A percentile compares a stretch with the other conserved stretches of the same genome.
Evolutionary conservation across 2,113 vertebrate species (phyloP).

Genomic region (Panthera leo): DNA sequence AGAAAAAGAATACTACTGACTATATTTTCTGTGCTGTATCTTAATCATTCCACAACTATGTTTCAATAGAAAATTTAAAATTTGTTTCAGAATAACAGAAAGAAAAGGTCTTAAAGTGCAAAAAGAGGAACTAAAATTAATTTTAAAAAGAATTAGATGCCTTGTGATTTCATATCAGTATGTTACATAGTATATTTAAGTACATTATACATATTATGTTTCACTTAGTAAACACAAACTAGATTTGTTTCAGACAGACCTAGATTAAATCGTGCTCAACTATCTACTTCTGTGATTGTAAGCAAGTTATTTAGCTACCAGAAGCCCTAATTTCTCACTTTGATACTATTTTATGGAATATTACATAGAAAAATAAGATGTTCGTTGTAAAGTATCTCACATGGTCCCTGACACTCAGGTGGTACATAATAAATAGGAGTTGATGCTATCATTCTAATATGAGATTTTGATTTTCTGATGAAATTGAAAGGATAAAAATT

Average conservation of each 20-base stretch:
- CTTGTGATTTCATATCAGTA: not conserved
- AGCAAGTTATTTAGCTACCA: not conserved
- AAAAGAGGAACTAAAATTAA: not conserved
- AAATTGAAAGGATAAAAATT: not conserved
- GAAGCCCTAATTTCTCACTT: not conserved
- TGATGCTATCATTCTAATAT: not conserved
- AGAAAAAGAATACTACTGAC: not conserved
- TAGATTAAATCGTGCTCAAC: not conserved
- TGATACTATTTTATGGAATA: not conserved
- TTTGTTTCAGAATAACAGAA: not conserved
- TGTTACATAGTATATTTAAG: not conserved
- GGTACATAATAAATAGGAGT: not conserved
- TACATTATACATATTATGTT: not conserved
- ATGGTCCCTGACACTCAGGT: not conserved
- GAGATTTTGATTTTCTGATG: not conserved
- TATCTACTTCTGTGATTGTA: not conserved
- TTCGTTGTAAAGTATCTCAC: not conserved
- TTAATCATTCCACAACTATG: not conserved
- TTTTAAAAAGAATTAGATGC: not conserved
- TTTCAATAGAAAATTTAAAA: not conserved
- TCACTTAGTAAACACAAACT: not conserved
- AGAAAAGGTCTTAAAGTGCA: not conserved
- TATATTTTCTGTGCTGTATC: not conserved
- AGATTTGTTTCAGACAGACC: not conserved
- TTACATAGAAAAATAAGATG: not conserved